Evolutionary conservation across 64 coral and sea anemone species (phyloP), one percentile per base, ranked within the genome.

Genomic region (Porites australiensis): DNA sequence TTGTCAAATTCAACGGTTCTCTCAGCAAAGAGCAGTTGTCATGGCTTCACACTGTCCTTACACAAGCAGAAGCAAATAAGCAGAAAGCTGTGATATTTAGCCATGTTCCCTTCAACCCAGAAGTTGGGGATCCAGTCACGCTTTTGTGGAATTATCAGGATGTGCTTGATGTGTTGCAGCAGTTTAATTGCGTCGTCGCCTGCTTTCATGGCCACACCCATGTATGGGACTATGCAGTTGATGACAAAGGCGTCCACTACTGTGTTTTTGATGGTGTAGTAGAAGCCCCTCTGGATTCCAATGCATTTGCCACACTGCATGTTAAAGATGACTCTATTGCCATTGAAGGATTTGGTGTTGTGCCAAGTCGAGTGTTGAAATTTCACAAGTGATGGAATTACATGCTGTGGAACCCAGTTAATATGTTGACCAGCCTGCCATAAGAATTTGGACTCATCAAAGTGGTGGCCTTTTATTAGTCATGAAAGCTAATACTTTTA

Each of bases 281-380:
- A 4, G 95, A 96, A 86, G 95, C 95, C 0, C 90, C 90, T 1
- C 8, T 53, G 0, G 79, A 78, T 6, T 93, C 91, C 4, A 96
- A 96, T 65, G 95, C 95, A 58, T 96, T 93, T 90, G 95, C 95
- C 47, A 96, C 90, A 23, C 43, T 96, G 50, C 90, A 90, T 55
- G 63, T 96, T 13, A 90, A 82, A 48, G 77, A 90, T 55, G 87
- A 96, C 58, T 60, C 73, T 27, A 96, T 96, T 48, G 84, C 8
- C 11, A 63, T 96, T 64, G 87, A 96, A 86, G 95, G 95, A 53
- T 88, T 93, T 83, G 95, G 95, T 21, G 20, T 83, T 49, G 60
- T 93, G 13, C 5, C 72, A 51, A 87, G 64, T 82, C 91, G 75
- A 52, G 64, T 79, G 45, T 79, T 96, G 20, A 86, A 86, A 13